These are phyloP conservation scores for Lasioglossum oenotherae DNA, from an alignment of 2,888 invertebrate genomes.

Conservation along the genomic window DNA sequence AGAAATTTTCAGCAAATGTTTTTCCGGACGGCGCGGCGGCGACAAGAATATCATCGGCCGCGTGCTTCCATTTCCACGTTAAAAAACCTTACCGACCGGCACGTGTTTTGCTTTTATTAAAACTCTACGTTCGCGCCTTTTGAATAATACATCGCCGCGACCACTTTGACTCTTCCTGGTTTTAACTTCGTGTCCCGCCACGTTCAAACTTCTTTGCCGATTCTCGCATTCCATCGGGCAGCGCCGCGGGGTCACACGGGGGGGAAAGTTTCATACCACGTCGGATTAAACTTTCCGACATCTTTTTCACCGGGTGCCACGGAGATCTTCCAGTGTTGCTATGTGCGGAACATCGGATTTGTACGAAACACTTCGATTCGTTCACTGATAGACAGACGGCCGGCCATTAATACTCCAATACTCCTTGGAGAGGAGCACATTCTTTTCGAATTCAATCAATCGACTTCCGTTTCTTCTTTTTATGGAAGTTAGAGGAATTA, in stretches of 20 bases:
- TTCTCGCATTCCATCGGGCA: not conserved
- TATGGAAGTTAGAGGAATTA: not conserved
- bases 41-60: slow-evolving; percentile 3
- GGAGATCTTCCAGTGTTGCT: not conserved
- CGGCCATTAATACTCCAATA: too few relatives aligned
- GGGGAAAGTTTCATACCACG: not conserved
- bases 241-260: not conserved
- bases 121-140: not conserved
- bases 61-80: not conserved
- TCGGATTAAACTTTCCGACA: not conserved
- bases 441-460: not conserved
- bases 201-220: not conserved
- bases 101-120: slow-evolving; percentile 12
- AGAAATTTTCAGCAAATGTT: not conserved
- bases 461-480: not conserved
- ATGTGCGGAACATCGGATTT: not conserved
- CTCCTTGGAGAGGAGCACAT: not conserved
- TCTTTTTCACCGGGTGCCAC: not conserved
- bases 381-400: not conserved
- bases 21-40: not conserved
- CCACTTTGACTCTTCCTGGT: not conserved
- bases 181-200: slow-evolving; percentile 1
- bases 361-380: not conserved
- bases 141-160: slow-evolving; percentile 2
- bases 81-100: slow-evolving; percentile 8